Evolutionary conservation across 2,888 invertebrate species (phyloP).

Genomic region (Congeria kusceri): DNA sequence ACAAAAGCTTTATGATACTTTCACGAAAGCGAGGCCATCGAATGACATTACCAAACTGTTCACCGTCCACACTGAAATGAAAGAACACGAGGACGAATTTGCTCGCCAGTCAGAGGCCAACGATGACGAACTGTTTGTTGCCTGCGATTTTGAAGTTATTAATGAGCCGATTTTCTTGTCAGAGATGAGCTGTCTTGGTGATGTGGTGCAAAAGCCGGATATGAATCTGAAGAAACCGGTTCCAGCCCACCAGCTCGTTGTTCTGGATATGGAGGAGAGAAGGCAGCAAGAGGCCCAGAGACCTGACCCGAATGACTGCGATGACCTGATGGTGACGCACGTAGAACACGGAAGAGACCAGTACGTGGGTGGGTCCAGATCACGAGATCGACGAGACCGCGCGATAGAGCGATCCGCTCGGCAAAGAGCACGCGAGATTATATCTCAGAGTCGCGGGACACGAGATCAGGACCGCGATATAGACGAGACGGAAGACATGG

Average conservation of each 20-base stretch:
- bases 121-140: constrained; percentile 76
- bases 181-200: constrained; percentile 80
- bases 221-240: constrained; percentile 72
- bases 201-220: constrained; percentile 71
- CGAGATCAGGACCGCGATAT: constrained; percentile 42
- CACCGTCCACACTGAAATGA: constrained; percentile 76
- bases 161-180: constrained; percentile 77
- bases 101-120: constrained; percentile 70
- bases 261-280: constrained; percentile 67
- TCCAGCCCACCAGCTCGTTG: constrained; percentile 72
- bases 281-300: constrained; percentile 46
- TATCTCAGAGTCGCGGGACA: constrained; percentile 4
- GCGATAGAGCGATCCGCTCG: constrained; percentile 32
- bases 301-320: constrained; percentile 54
- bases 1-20: constrained; percentile 77
- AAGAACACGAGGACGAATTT: constrained; percentile 75
- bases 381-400: constrained; percentile 35
- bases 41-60: constrained; percentile 78
- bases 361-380: constrained; percentile 14
- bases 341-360: constrained; percentile 30
- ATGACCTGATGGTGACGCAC: constrained; percentile 54
- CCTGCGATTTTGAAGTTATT: constrained; percentile 75
- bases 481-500: constrained; percentile 54
- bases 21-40: constrained; percentile 71
- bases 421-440: constrained; percentile 42